Evolutionary conservation across 2,797 vertebrate genomes (phyloP).

Genomic region (Acrossocheilus wenchowensis): DNA sequence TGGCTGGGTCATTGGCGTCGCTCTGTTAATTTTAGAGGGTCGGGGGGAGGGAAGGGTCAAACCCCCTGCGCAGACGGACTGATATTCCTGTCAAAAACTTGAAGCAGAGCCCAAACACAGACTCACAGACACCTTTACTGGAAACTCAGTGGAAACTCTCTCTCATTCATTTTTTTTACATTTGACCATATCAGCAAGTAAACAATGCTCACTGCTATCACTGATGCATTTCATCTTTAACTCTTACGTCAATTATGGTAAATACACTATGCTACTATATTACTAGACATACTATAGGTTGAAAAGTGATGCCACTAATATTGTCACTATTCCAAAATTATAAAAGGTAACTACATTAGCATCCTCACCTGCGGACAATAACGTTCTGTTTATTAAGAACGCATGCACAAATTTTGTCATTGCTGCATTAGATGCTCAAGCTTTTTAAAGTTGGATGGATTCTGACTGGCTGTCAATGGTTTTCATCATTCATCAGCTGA

Average conservation of each 20-base stretch:
- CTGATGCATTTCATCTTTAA: neutral
- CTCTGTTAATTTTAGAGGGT: constrained; percentile 73
- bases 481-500: too few species aligned
- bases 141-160: constrained; percentile 48
- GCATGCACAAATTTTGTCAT: neutral
- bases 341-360: neutral
- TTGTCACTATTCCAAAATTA: neutral
- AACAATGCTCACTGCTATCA: neutral
- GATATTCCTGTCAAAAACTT: constrained; percentile 78
- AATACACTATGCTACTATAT: neutral
- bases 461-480: neutral
- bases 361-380: neutral
- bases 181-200: constrained; percentile 17
- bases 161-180: constrained; percentile 40
- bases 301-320: neutral
- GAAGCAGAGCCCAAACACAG: constrained; percentile 64
- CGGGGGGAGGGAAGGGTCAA: constrained; percentile 60
- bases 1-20: constrained; percentile 78
- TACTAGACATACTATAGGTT: neutral
- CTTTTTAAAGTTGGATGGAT: neutral
- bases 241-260: neutral
- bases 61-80: constrained; percentile 68
- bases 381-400: neutral
- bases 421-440: neutral
- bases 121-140: constrained; percentile 30